phyloP scores from a whole-genome alignment of 2,797 vertebrate species.

The Phylloscopus collybita region DNA sequence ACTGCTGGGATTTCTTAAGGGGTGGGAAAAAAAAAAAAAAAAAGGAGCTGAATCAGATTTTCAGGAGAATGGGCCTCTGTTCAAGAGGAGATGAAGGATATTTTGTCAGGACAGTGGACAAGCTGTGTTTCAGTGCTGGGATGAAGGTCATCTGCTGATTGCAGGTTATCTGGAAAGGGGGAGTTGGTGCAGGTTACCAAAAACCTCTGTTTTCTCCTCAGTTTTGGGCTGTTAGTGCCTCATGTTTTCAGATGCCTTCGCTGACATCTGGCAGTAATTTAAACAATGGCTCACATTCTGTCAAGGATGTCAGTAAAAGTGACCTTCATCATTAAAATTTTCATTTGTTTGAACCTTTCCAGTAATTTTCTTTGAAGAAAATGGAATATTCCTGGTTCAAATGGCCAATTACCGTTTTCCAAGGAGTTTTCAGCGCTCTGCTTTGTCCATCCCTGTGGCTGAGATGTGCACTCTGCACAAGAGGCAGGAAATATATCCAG shows the following conservation, averaged over 20 bases:
- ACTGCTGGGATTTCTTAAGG: background rate
- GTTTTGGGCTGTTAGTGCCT: background rate
- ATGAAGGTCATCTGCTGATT: background rate
- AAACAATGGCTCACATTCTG: background rate
- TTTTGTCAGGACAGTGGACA: background rate
- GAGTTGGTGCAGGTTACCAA: background rate
- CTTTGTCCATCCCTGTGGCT: background rate
- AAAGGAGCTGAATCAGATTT: background rate
- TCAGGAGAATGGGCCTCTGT: background rate
- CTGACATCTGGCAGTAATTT: background rate
- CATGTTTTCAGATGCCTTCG: background rate
- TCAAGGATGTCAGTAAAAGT: background rate
- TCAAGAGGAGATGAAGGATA: background rate
- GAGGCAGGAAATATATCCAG: too few species aligned
- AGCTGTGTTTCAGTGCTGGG: background rate
- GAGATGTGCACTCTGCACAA: accelerated
- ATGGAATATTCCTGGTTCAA: background rate
- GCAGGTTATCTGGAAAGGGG: accelerated
- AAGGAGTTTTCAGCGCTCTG: background rate
- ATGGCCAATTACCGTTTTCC: background rate
- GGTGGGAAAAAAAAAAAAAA: accelerated
- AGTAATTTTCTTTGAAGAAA: background rate
- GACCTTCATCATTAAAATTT: background rate
- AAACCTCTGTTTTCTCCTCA: background rate
- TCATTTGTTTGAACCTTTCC: background rate